A percentile compares a stretch with the other conserved stretches of the same genome.
phyloP scores from a whole-genome alignment of 2,888 invertebrate species.

The Cosmia pyralina region DNA sequence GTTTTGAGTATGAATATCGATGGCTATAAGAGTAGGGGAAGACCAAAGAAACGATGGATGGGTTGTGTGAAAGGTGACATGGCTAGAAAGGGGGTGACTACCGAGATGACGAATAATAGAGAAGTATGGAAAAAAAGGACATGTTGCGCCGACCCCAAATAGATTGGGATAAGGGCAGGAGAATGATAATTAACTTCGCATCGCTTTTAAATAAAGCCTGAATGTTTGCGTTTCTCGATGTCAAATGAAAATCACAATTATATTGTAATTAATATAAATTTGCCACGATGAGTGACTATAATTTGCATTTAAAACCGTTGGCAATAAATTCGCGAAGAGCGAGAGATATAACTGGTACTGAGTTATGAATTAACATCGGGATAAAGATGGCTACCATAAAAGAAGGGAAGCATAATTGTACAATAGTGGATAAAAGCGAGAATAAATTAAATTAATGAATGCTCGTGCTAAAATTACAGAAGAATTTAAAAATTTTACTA shows the following conservation, averaged over 20 bases:
- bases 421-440: constrained; percentile 7
- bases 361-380: constrained; percentile 26
- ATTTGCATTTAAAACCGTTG: constrained; percentile 38
- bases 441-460: constrained; percentile 21
- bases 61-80: too few relatives aligned
- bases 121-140: too few relatives aligned
- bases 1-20: too few relatives aligned
- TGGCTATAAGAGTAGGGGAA: too few relatives aligned
- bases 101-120: too few relatives aligned
- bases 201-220: constrained; percentile 12
- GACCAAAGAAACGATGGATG: too few relatives aligned
- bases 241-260: constrained; percentile 32
- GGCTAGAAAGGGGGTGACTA: too few relatives aligned
- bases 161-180: too few relatives aligned
- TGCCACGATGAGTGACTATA: constrained; percentile 1
- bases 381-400: constrained; percentile 25
- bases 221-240: constrained; percentile 15
- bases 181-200: too few relatives aligned
- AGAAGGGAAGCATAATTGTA: constrained; percentile 15
- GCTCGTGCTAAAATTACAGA: constrained; percentile 5
- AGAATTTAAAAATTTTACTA: constrained; percentile 1
- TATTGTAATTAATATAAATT: constrained; percentile 38
- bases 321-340: constrained; percentile 5
- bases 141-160: too few relatives aligned
- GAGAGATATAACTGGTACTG: constrained; percentile 4